A percentile compares a stretch with the other conserved stretches of the same genome.
Conservation (phyloP, 1,140 invertebrate species). For the Caenorhabditis tropicalis region DNA sequence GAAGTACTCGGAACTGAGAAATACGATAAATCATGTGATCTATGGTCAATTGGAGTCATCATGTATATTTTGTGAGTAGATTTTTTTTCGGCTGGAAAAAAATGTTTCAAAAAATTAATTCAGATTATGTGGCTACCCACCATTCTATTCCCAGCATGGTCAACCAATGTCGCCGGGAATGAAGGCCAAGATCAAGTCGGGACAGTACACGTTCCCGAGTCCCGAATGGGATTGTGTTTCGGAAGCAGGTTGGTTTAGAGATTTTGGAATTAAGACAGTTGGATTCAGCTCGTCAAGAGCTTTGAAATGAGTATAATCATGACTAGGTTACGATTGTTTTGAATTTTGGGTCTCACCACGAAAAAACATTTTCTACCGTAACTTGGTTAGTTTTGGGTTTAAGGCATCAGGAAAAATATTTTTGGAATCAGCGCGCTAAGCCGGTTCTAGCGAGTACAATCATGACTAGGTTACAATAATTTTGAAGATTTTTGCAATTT, state of each 20-base stretch:
- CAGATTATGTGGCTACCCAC: slow-evolving; percentile 93
- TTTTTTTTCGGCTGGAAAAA: neutral
- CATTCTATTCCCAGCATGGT: slow-evolving; percentile 96
- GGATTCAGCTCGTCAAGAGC: neutral
- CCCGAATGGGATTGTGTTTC: slow-evolving; percentile 96
- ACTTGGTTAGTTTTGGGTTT: too few species aligned
- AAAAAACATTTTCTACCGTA: too few species aligned
- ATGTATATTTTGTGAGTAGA: slow-evolving; percentile 92
- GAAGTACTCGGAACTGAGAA: slow-evolving; percentile 90
- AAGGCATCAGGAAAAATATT: too few species aligned
- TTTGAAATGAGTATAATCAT: slow-evolving; percentile 78
- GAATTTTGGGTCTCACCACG: neutral
- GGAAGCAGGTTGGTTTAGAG: slow-evolving; percentile 77
- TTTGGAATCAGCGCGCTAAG: too few species aligned
- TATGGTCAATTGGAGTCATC: slow-evolving; percentile 96
- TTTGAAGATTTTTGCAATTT: too few species aligned
- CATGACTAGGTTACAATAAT: too few species aligned
- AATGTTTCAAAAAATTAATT: slow-evolving; percentile 49
- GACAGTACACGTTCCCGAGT: slow-evolving; percentile 94
- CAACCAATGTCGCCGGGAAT: slow-evolving; percentile 97
- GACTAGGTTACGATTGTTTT: neutral
- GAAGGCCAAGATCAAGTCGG: slow-evolving; percentile 80
- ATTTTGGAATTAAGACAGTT: neutral
- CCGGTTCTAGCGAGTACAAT: too few species aligned
- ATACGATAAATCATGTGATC: slow-evolving; percentile 98